Evolutionary conservation across 2,113 vertebrate genomes (phyloP).

Genomic region (Aspiorhynchus laticeps): DNA sequence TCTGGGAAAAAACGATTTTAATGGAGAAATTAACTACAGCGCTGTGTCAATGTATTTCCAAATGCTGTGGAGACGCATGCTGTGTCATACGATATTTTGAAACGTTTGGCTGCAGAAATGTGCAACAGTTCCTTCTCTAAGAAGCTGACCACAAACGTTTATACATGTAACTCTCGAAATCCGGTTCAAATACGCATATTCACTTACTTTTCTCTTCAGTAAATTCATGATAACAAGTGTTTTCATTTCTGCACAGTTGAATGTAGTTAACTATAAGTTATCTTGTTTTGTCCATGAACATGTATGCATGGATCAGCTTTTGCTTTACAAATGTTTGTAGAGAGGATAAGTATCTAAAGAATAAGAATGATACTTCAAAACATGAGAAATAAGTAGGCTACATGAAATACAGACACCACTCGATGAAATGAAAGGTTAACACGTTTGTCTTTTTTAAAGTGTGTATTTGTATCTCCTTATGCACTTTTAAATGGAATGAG

Average conservation of each 20-base stretch:
- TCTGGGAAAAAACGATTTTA: background rate
- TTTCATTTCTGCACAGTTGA: background rate
- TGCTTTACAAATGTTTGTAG: background rate
- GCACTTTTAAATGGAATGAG: background rate
- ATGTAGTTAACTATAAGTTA: background rate
- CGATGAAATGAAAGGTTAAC: background rate
- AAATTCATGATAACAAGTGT: background rate
- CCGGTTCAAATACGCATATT: background rate
- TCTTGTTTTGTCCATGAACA: background rate
- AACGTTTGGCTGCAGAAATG: background rate
- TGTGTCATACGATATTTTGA: background rate
- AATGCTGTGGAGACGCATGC: background rate
- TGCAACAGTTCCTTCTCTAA: conserved; percentile 8
- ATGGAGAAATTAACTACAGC: background rate
- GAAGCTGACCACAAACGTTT: background rate
- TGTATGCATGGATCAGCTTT: background rate
- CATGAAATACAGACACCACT: background rate
- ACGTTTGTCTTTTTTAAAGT: background rate
- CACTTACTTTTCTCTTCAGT: background rate
- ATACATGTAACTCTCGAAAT: background rate
- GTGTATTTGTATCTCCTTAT: background rate
- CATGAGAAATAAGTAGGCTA: background rate
- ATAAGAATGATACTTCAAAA: background rate
- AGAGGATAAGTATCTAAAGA: background rate
- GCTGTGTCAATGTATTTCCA: background rate